Conservation (phyloP, 2,888 invertebrate species). For the Pteria penguin region DNA sequence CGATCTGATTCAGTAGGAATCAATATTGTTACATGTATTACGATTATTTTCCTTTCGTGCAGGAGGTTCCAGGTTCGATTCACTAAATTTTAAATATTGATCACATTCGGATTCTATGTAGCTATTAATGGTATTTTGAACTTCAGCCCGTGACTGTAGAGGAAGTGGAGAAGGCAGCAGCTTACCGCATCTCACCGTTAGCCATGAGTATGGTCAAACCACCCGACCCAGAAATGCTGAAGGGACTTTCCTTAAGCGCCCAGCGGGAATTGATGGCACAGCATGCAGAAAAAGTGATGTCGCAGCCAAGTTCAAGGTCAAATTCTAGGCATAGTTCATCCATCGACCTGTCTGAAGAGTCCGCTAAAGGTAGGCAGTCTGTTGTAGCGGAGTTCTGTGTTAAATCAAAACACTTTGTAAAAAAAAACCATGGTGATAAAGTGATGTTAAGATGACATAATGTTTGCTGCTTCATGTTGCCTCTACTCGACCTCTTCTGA, state of each 20-base stretch:
- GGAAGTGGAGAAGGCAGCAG: conserved; percentile 84
- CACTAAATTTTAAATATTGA: no score
- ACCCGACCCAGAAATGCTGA: conserved; percentile 78
- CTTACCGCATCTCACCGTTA: conserved; percentile 81
- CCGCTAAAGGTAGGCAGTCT: neutral
- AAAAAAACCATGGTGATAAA: no score
- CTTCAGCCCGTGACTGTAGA: conserved; percentile 86
- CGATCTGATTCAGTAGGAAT: neutral
- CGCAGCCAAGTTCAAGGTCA: conserved; percentile 67
- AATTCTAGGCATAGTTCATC: conserved; percentile 65
- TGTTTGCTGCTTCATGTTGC: no score
- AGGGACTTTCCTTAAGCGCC: conserved; percentile 72
- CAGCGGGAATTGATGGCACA: conserved; percentile 81
- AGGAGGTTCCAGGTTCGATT: no score
- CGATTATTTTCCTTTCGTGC: neutral
- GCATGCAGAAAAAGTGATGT: conserved; percentile 83
- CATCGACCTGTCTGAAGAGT: conserved; percentile 49
- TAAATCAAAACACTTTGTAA: no score
- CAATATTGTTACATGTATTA: neutral
- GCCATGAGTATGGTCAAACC: conserved; percentile 81
- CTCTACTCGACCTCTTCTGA: no score
- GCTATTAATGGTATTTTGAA: no score
- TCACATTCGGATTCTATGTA: no score
- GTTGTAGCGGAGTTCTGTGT: no score
- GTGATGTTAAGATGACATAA: no score